These are phyloP conservation scores for Zaprionus tsacasi DNA, from an alignment of 1,140 invertebrate species.

Conservation along the genomic window DNA sequence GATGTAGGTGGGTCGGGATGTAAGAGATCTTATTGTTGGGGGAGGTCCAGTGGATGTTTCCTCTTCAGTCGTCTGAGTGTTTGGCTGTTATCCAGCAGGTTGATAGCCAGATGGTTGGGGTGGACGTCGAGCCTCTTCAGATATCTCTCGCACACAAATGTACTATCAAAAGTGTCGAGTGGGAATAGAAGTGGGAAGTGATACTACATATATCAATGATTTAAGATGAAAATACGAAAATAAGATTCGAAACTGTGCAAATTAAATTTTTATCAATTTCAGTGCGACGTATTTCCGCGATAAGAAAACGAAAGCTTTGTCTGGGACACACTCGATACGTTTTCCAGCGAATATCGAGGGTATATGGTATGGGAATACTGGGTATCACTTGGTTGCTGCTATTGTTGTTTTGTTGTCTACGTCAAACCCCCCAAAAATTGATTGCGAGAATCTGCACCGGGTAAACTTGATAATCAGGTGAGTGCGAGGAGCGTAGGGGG, in stretches of 20 bases:
- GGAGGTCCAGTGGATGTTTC: too few relatives aligned
- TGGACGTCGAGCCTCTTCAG: too few relatives aligned
- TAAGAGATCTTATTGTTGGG: too few relatives aligned
- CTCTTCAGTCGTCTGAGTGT: too few relatives aligned
- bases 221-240: conserved; percentile 1
- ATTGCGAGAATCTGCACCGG: not conserved
- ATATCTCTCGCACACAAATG: too few relatives aligned
- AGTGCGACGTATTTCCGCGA: not conserved
- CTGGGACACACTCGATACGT: not conserved
- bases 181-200: not conserved
- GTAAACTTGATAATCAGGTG: not conserved
- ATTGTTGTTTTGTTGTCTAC: not conserved
- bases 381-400: not conserved
- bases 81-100: too few relatives aligned
- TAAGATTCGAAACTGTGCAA: not conserved
- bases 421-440: not conserved
- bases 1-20: too few relatives aligned
- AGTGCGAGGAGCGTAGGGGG: not conserved
- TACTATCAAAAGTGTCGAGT: not conserved
- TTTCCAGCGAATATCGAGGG: not conserved
- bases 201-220: not conserved
- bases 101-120: too few relatives aligned
- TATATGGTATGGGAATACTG: conserved; percentile 1
- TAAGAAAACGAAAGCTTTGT: not conserved
- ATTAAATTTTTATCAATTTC: conserved; percentile 10